Evolutionary conservation across 2,797 vertebrate genomes (phyloP).

Genomic region (Hemibagrus guttatus): DNA sequence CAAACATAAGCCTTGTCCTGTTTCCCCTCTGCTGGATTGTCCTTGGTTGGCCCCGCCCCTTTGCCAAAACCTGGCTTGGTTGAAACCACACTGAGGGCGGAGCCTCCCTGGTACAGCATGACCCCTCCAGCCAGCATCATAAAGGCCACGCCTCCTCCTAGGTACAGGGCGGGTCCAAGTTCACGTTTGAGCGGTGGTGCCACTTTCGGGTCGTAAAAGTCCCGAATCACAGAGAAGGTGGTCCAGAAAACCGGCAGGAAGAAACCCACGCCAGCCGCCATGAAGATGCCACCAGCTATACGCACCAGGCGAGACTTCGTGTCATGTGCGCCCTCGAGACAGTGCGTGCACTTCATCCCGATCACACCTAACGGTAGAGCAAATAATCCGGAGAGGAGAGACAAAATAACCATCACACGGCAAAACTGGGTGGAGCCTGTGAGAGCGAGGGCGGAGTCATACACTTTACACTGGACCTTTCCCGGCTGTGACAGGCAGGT

Average conservation of each 20-base stretch:
- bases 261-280: constrained; percentile 67
- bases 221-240: constrained; percentile 65
- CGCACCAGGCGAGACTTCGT: constrained; percentile 66
- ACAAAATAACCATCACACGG: constrained; percentile 68
- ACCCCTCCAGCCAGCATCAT: constrained; percentile 72
- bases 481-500: constrained; percentile 86
- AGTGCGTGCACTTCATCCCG: constrained; percentile 76
- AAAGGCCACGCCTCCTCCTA: constrained; percentile 71
- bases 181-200: constrained; percentile 73
- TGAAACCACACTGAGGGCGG: constrained; percentile 58
- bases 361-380: constrained; percentile 68
- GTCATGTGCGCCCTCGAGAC: constrained; percentile 66
- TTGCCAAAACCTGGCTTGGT: constrained; percentile 55
- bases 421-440: constrained; percentile 66
- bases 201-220: constrained; percentile 73
- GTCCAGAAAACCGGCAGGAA: constrained; percentile 72
- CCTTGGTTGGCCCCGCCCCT: constrained; percentile 49
- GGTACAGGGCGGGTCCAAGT: constrained; percentile 73
- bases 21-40: constrained; percentile 60
- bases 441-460: constrained; percentile 86
- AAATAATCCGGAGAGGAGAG: constrained; percentile 71
- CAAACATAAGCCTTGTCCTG: constrained; percentile 72
- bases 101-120: constrained; percentile 70
- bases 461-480: constrained; percentile 92
- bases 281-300: constrained; percentile 63